Evolutionary conservation across 2,888 invertebrate species (phyloP), one percentile per base, ranked within the genome.

Genomic region (Caenorhabditis sp.): DNA sequence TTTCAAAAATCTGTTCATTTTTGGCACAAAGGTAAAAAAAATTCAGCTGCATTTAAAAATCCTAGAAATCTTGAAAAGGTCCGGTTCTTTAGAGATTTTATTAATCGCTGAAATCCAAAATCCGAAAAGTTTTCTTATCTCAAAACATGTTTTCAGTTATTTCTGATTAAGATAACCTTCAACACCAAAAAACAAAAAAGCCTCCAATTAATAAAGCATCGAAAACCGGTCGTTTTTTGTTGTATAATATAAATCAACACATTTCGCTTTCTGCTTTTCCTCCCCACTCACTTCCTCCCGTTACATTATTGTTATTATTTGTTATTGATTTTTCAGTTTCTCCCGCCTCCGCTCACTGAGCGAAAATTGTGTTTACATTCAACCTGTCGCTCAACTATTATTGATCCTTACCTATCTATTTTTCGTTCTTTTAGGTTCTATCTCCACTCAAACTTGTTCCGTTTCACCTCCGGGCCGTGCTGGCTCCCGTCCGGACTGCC

Each of bases 361-460:
- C 31, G 49, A 66, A 22, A 24, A 54, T 31, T 66, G 31, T 66
- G 66, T 66, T 66, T 49, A 66, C 66, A 66, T 66, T 66, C 14
- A 22, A 14, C 12, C n/a, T n/a, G n/a, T n/a, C 51, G 28, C 66
- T 66, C 66, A 28, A 64, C 47, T 64, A 49, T 64, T 66, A 66
- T 66, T 51, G 66, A 66, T 66, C 49, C 51, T 12, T 31, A 24
- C 6, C 35, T 10, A 38, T 59, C 35, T 38, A 38, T 38, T 22
- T 59, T 19, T 58, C 22, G 7, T 47, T 26, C 38, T 76, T 68
- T 51, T 16, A 69, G 69, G 51, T 31, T 49, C 59, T 69, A 38
- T 61, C 59, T 76, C n/a, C 63, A 63, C 63, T 77, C 59, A 38
- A 77, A 77, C 61, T 77, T 69, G 59, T 58, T 26, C 54, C 19